phyloP scores from a whole-genome alignment of 2,113 vertebrate species.

The Dryoscopus gambensis region DNA sequence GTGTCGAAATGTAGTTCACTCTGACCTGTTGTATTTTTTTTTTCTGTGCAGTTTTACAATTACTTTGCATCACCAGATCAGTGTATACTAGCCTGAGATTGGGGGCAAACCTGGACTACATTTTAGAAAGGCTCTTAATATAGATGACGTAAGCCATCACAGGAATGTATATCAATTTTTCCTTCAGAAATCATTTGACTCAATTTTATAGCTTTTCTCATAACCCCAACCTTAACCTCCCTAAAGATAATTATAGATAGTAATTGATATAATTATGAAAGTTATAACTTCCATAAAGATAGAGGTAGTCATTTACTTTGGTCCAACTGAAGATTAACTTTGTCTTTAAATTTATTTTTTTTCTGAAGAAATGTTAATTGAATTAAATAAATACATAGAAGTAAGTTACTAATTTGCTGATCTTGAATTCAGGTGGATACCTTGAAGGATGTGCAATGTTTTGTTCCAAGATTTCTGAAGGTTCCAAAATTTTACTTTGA shows the following conservation, averaged over 20 bases:
- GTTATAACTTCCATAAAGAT: background rate
- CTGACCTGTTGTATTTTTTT: accelerated
- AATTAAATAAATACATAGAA: background rate
- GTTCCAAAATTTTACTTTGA: background rate
- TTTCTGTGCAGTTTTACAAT: background rate
- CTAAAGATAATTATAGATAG: background rate
- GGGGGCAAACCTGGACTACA: background rate
- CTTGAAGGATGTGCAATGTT: background rate
- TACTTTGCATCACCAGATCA: background rate
- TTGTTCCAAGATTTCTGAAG: background rate
- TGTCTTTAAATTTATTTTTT: background rate
- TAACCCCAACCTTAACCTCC: background rate
- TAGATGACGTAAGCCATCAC: background rate
- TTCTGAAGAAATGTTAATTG: background rate
- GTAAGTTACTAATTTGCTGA: background rate
- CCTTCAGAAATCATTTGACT: background rate
- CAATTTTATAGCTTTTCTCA: background rate
- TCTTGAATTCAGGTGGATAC: background rate
- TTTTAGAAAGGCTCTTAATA: background rate
- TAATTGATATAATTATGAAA: background rate
- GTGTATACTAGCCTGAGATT: background rate
- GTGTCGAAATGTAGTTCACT: background rate
- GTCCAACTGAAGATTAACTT: background rate
- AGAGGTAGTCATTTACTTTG: background rate
- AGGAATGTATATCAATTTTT: background rate